A percentile compares a stretch with the other conserved stretches of the same genome.
phyloP scores from a whole-genome alignment of 2,888 invertebrate species.

The Machimus rusticus region DNA sequence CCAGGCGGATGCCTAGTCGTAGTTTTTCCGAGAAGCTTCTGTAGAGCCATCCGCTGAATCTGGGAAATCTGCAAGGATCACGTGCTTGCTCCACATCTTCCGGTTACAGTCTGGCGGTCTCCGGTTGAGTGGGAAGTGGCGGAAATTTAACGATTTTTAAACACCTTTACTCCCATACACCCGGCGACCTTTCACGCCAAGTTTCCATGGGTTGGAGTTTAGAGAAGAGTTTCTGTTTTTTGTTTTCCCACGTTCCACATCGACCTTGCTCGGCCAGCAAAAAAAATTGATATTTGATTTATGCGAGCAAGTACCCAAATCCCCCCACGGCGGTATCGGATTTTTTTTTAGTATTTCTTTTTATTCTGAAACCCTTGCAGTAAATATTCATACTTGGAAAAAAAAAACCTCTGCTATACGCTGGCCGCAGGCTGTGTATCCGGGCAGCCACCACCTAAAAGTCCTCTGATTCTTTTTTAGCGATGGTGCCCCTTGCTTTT shows the following conservation, averaged over 20 bases:
- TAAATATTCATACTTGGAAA: background rate
- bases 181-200: background rate
- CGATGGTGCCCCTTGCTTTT: background rate
- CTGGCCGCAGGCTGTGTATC: background rate
- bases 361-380: background rate
- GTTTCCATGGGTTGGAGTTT: background rate
- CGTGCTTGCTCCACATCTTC: background rate
- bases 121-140: background rate
- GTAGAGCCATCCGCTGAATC: background rate
- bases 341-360: too few species aligned
- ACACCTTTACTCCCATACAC: background rate
- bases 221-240: background rate
- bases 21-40: background rate
- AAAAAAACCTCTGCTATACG: background rate
- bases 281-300: background rate
- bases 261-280: background rate
- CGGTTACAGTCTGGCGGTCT: background rate
- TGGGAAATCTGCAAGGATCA: background rate
- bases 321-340: background rate
- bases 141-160: background rate
- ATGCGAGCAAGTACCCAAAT: background rate
- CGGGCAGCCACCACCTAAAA: background rate
- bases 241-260: background rate
- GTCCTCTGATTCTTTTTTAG: background rate
- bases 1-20: background rate